Percentiles rank a stretch among this genome's conserved stretches.
Evolutionary conservation across 2,113 vertebrate species (phyloP).

Genomic region (Thunnus thynnus): DNA sequence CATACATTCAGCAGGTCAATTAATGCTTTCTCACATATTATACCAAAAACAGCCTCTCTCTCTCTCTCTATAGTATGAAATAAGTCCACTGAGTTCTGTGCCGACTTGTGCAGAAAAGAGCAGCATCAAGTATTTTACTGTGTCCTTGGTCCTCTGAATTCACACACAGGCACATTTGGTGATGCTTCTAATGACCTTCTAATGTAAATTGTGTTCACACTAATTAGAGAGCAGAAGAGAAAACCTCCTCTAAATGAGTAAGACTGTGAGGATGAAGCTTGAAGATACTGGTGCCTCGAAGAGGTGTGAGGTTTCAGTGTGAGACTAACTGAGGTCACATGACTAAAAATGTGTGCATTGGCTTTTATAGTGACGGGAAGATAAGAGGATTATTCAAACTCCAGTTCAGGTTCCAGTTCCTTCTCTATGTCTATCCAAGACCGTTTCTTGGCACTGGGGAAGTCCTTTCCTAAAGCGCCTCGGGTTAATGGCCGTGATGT

Average conservation of each 20-base stretch:
- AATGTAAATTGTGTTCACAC: background rate
- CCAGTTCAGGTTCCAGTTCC: conserved; percentile 66
- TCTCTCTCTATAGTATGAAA: conserved; percentile 1
- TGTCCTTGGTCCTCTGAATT: conserved; percentile 35
- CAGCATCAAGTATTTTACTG: conserved; percentile 14
- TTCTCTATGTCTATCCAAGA: conserved; percentile 79
- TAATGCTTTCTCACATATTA: conserved; percentile 49
- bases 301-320: conserved; percentile 24
- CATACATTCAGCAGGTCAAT: conserved; percentile 72
- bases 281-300: background rate
- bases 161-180: conserved; percentile 51
- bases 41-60: conserved; percentile 9
- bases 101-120: conserved; percentile 7
- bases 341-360: background rate
- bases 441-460: conserved; percentile 78
- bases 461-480: conserved; percentile 75
- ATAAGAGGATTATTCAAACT: conserved; percentile 31
- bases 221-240: background rate
- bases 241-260: background rate
- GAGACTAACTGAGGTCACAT: conserved; percentile 28
- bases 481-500: conserved; percentile 62
- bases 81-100: conserved; percentile 27
- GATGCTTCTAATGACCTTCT: background rate
- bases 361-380: background rate
- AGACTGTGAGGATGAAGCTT: background rate